phyloP scores from a whole-genome alignment of 2,888 invertebrate genomes.

The Germaria angustata region DNA sequence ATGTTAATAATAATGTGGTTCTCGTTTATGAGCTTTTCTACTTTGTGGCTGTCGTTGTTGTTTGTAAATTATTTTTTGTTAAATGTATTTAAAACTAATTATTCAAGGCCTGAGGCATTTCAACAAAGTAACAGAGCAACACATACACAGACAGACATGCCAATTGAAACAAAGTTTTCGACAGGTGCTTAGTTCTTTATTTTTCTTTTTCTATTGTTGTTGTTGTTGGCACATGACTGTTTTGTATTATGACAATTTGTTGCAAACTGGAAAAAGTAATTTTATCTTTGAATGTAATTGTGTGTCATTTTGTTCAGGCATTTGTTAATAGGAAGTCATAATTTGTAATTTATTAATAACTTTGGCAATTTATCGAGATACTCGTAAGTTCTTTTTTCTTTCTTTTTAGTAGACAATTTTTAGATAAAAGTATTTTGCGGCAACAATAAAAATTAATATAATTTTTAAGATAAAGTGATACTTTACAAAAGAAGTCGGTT shows the following conservation, averaged over 20 bases:
- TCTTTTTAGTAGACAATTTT: too few species aligned
- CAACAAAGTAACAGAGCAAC: slow-evolving; percentile 9
- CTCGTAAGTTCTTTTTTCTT: neutral
- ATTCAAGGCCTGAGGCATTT: slow-evolving; percentile 59
- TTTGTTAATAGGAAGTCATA: neutral
- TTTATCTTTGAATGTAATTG: neutral
- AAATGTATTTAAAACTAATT: slow-evolving; percentile 67
- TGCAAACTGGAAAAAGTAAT: neutral
- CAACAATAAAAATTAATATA: too few species aligned
- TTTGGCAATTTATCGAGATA: neutral
- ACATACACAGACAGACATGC: neutral
- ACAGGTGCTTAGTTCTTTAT: slow-evolving; percentile 64
- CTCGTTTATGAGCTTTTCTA: slow-evolving; percentile 32
- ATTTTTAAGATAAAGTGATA: too few species aligned
- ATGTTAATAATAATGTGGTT: slow-evolving; percentile 53
- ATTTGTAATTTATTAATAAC: slow-evolving; percentile 2
- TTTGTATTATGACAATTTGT: neutral
- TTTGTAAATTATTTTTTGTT: slow-evolving; percentile 53
- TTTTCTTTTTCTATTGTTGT: neutral
- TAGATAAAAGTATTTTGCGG: too few species aligned
- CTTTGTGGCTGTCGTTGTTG: slow-evolving; percentile 21
- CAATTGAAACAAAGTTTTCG: slow-evolving; percentile 48
- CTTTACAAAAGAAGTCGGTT: too few species aligned
- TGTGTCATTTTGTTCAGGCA: neutral
- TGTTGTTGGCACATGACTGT: neutral